Evolutionary conservation across 2,888 invertebrate genomes (phyloP).

Genomic region (Hecatera dysodea): DNA sequence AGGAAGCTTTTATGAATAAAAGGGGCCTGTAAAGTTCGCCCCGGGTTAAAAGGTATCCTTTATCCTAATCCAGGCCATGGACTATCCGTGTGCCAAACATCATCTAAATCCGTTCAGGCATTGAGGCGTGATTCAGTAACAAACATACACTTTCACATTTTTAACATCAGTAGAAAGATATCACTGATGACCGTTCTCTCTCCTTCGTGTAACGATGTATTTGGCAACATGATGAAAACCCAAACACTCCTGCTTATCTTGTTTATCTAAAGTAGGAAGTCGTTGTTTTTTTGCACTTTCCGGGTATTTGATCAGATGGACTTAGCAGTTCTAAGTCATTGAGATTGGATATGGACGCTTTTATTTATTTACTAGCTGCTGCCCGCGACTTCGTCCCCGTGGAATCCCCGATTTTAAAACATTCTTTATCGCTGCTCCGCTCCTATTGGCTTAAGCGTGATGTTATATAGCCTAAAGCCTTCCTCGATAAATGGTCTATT

Average conservation of each 20-base stretch:
- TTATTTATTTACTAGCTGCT: background rate
- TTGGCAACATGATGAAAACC: background rate
- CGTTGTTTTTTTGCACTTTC: constrained; percentile 8
- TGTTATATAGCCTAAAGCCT: no score
- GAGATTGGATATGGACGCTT: constrained; percentile 29
- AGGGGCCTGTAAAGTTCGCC: background rate
- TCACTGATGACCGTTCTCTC: background rate
- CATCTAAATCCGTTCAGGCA: background rate
- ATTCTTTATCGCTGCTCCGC: no score
- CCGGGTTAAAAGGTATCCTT: no score
- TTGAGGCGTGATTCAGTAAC: background rate
- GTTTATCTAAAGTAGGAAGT: constrained; percentile 14
- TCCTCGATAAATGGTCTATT: no score
- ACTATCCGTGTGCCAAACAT: background rate
- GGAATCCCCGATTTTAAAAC: no score
- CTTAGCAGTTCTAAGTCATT: constrained; percentile 48
- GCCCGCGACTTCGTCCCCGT: no score
- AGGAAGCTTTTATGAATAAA: background rate
- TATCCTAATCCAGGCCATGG: no score
- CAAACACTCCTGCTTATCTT: constrained; percentile 23
- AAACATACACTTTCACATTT: background rate
- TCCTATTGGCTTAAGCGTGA: no score
- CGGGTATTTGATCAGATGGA: constrained; percentile 51
- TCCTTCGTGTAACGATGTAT: background rate
- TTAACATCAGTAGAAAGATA: background rate